These are phyloP conservation scores for Melanotus villosus DNA, from an alignment of 2,888 invertebrate species.

Conservation along the genomic window DNA sequence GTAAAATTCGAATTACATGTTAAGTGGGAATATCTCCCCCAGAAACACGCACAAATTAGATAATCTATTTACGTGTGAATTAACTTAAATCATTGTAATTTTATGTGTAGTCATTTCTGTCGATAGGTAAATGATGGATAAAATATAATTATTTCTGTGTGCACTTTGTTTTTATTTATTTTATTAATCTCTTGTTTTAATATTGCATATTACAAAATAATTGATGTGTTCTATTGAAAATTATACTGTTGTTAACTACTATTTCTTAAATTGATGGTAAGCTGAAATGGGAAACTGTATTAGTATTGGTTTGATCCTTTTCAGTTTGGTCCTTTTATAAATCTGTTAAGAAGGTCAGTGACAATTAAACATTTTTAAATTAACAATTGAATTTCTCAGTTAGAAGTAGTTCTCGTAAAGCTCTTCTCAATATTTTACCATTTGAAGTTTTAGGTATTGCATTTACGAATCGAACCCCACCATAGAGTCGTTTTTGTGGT, in stretches of 20 bases:
- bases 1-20: too few species aligned
- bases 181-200: too few species aligned
- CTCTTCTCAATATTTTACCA: constrained; percentile 70
- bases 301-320: too few species aligned
- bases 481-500: constrained; percentile 80
- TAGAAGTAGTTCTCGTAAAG: constrained; percentile 60
- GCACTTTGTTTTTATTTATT: neutral
- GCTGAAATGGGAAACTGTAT: too few species aligned
- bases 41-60: constrained; percentile 32
- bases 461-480: constrained; percentile 71
- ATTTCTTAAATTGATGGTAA: too few species aligned
- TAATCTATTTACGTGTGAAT: constrained; percentile 22
- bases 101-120: neutral
- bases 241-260: too few species aligned
- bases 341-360: too few species aligned
- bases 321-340: too few species aligned
- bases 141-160: constrained; percentile 9
- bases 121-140: neutral
- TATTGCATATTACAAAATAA: too few species aligned
- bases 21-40: constrained; percentile 10
- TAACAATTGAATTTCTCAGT: too few species aligned
- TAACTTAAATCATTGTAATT: constrained; percentile 13
- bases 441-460: constrained; percentile 70
- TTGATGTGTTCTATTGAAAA: too few species aligned
- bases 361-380: too few species aligned